Evolutionary conservation across 1,140 invertebrate genomes (phyloP), one percentile per base, ranked within the genome.

Genomic region (Caenorhabditis latens): DNA sequence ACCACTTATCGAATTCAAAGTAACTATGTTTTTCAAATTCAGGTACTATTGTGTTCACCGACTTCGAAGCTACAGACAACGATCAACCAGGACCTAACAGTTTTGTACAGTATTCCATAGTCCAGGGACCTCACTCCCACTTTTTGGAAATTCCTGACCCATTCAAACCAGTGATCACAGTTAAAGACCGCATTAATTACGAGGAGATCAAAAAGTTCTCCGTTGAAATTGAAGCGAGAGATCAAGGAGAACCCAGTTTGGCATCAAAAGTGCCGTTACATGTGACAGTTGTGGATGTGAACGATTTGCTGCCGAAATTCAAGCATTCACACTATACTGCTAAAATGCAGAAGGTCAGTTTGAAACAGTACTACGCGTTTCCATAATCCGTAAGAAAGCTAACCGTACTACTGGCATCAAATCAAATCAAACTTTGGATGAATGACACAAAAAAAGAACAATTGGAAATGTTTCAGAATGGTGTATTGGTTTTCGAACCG

Each of bases 41-140:
- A 84, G 95, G 96, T 53, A 95, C 96, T 0, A 95, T 96, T 93
- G 96, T 91, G 14, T 71, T 97, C 24, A 96, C 97, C 6, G 96
- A 96, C 93, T 96, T 98, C 0, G 94, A 95, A 21, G 97, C 97
- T 4, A 95, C 95, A 0, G 97, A 98, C 93, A 94, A 95, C 88
- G 97, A 98, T 91, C 97, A 98, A 91, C 95, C 96, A 91, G 96
- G 96, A 0, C 96, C 97, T 2, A 99, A 99, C 93, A 97, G 97
- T 1, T 95, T 96, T 0, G 95, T 98, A 82, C 96, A 96, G 4
- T 99, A 98, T 93, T 61, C 84, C 19, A 91, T 91, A 71, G 83
- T 89, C 13, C n/a, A 63, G n/a, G 65, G 82, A 7, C 57, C 40
- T 53, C 63, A 89, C n/a, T 85, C 90, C 16, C 58, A 86, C 63